phyloP scores from a whole-genome alignment of 2,888 invertebrate genomes.

The Pristionchus mayeri region DNA sequence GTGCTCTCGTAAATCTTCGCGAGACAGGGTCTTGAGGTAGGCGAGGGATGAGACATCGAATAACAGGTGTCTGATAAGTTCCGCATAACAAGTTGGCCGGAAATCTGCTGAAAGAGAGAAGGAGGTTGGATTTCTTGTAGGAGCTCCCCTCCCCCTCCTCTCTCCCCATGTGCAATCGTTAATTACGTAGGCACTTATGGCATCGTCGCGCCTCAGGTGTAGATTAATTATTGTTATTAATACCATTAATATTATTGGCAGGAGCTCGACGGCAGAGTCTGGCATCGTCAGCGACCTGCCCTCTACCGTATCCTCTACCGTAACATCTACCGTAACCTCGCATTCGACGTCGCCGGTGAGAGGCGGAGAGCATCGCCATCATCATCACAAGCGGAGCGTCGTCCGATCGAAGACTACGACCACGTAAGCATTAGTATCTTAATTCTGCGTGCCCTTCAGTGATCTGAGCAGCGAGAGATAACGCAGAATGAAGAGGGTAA shows the following conservation, averaged over 20 bases:
- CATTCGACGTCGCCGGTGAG: background rate
- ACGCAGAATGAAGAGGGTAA: background rate
- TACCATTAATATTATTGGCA: no score
- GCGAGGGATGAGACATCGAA: background rate
- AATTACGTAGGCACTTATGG: no score
- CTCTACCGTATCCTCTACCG: conserved; percentile 6
- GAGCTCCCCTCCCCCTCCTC: no score
- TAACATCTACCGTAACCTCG: no score
- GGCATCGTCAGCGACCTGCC: background rate
- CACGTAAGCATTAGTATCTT: background rate
- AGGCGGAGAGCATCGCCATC: background rate
- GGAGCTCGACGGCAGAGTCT: conserved; percentile 43
- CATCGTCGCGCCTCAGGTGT: no score
- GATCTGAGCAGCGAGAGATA: no score
- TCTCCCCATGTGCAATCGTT: no score
- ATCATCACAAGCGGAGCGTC: conserved; percentile 26
- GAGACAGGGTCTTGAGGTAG: background rate
- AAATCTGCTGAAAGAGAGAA: no score
- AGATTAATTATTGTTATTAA: no score
- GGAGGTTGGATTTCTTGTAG: no score
- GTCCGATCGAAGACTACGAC: conserved; percentile 36
- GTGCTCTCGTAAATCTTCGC: background rate
- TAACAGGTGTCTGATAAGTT: conserved; percentile 2
- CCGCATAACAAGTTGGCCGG: conserved; percentile 8
- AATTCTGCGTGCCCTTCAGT: no score